Percentiles rank a stretch among this genome's conserved stretches.
These are phyloP conservation scores for Peromyscus polionotus DNA, from an alignment of 2,113 vertebrate species.

Conservation along the genomic window DNA sequence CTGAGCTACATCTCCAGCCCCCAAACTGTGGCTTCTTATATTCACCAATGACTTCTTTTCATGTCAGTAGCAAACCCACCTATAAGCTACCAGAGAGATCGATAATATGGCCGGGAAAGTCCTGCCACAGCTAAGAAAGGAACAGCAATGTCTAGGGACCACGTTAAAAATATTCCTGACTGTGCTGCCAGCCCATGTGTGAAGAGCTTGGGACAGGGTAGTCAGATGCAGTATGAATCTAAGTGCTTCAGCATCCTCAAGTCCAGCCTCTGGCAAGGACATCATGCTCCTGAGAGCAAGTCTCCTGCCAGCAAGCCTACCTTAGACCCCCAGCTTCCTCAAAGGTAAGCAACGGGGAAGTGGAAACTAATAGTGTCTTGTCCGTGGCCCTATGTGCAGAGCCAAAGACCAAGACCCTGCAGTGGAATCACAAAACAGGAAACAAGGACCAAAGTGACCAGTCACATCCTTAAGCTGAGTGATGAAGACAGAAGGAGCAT, in stretches of 20 bases:
- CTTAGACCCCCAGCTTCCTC: neutral
- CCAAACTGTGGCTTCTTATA: neutral
- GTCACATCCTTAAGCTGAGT: neutral
- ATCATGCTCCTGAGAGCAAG: neutral
- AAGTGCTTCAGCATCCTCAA: neutral
- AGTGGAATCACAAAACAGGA: neutral
- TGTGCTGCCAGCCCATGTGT: neutral
- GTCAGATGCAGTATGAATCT: neutral
- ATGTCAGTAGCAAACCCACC: neutral
- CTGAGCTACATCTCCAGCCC: neutral
- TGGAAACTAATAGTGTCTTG: neutral
- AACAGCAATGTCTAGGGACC: neutral
- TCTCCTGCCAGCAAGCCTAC: neutral
- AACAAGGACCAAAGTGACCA: neutral
- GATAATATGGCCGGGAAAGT: neutral
- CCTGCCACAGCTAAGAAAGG: neutral
- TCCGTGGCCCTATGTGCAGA: neutral
- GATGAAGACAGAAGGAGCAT: neutral
- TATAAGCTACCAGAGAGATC: neutral
- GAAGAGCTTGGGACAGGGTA: neutral
- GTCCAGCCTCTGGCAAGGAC: neutral
- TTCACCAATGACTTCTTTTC: neutral
- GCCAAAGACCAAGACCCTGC: neutral
- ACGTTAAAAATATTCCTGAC: neutral
- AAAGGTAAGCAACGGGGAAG: neutral